Base-by-base conservation (phyloP, 2,888 invertebrate species). In the Nymphalis c-album region DNA sequence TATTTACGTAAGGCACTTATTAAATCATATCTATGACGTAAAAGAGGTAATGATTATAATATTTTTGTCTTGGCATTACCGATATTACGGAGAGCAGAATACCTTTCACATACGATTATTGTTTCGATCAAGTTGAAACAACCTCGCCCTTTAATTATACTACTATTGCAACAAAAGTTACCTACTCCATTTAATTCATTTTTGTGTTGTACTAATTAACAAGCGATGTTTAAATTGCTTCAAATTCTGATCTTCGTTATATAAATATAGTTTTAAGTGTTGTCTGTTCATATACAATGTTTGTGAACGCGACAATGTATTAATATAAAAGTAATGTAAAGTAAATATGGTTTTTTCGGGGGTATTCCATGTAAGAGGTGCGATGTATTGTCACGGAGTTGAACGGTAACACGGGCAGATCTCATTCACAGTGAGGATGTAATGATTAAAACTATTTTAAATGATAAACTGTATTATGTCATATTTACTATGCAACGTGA, bases 131-230 rank as follows among this genome's bases (percentile, higher is more conserved):
- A 65, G 60, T 69, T 60, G 71, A 74, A 71, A 70, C 64, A 74
- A 71, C 75, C 74, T 74, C 74, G 75, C 74, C 74, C 75, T 74
- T 75, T 75, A 71, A 72, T 70, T 71, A 71, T 71, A 69, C 57
- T 60, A 64, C 64, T 71, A 65, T 63, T 68, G 59, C 68, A 22
- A 62, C 61, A 61, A 60, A 31, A 48, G 26, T 22, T 26, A 22
- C 51, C 60, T 60, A 51, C 68, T 64, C 58, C 40, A 66, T 67
- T 62, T 51, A 60, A 64, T 48, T 50, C 35, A 20, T 35, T 70
- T 62, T 51, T 53, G 51, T 67, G 13, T 40, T 50, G 35, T 51
- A 60, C 22, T 62, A 45, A 16, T 57, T 10, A 60, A 60, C 7
- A 59, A 53, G 16, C 55, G 35, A 64, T 35, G 6, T 7, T 3